These are phyloP conservation scores for Sebastes nivosus DNA, from an alignment of 2,797 vertebrate species.

Conservation along the genomic window DNA sequence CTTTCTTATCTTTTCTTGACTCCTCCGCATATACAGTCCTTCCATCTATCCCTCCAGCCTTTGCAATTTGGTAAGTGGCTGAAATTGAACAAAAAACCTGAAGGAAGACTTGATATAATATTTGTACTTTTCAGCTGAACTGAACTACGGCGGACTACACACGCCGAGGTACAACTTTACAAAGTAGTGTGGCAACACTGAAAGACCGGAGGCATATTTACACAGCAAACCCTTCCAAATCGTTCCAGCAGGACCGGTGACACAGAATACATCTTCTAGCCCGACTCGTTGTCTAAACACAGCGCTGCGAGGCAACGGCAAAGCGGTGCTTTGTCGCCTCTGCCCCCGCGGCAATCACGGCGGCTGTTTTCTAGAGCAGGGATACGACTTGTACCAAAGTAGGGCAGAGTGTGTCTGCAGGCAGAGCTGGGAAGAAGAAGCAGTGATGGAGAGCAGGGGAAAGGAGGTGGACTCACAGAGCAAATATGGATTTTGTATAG, in stretches of 20 bases:
- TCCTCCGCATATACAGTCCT: background rate
- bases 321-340: background rate
- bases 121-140: background rate
- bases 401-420: constrained; percentile 41
- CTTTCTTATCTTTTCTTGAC: background rate
- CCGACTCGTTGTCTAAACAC: constrained; percentile 33
- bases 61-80: background rate
- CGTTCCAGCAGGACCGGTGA: constrained; percentile 20
- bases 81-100: background rate
- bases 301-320: constrained; percentile 6
- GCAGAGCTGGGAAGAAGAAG: constrained; percentile 1
- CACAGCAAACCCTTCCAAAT: constrained; percentile 15
- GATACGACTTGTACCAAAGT: constrained; percentile 29
- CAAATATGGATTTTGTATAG: background rate
- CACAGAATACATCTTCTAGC: constrained; percentile 26
- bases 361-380: constrained; percentile 21
- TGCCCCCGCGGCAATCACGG: background rate
- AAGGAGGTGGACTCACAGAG: background rate
- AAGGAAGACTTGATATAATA: background rate
- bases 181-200: background rate
- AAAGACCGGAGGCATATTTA: constrained; percentile 20
- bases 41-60: background rate
- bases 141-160: background rate
- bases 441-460: background rate
- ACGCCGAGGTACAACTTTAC: background rate